A percentile compares a stretch with the other conserved stretches of the same genome.
Evolutionary conservation across 2,888 invertebrate species (phyloP).

Genomic region (Morinoia aosen): DNA sequence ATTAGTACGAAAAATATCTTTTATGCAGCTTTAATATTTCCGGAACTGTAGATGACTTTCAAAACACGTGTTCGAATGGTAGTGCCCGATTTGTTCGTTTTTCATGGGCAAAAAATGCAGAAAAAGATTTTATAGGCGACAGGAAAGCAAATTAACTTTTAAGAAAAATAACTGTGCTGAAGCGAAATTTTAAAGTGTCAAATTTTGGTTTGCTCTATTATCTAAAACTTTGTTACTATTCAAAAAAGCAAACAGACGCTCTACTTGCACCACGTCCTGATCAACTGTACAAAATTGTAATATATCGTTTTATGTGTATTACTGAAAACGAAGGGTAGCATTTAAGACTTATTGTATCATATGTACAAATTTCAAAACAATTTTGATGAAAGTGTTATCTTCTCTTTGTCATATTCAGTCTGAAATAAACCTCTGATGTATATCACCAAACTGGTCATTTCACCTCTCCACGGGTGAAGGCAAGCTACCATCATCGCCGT

Average conservation of each 20-base stretch:
- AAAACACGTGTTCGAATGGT: neutral
- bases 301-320: neutral
- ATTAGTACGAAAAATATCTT: too few relatives aligned
- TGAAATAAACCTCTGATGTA: neutral
- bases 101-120: neutral
- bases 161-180: neutral
- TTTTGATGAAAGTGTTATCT: constrained; percentile 18
- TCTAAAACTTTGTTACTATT: neutral
- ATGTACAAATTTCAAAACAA: neutral
- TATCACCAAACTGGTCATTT: neutral
- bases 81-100: neutral
- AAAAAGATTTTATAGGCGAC: neutral
- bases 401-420: constrained; percentile 30
- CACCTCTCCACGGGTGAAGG: neutral
- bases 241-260: neutral
- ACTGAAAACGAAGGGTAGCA: neutral
- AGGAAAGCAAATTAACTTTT: neutral
- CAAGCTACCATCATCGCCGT: neutral
- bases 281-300: neutral
- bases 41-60: neutral
- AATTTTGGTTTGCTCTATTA: neutral
- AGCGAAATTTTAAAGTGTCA: neutral
- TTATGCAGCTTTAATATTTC: too few relatives aligned
- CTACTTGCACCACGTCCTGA: neutral
- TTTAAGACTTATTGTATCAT: constrained; percentile 2